Conservation (phyloP, 2,888 invertebrate genomes). For the Ethmia dodecea region DNA sequence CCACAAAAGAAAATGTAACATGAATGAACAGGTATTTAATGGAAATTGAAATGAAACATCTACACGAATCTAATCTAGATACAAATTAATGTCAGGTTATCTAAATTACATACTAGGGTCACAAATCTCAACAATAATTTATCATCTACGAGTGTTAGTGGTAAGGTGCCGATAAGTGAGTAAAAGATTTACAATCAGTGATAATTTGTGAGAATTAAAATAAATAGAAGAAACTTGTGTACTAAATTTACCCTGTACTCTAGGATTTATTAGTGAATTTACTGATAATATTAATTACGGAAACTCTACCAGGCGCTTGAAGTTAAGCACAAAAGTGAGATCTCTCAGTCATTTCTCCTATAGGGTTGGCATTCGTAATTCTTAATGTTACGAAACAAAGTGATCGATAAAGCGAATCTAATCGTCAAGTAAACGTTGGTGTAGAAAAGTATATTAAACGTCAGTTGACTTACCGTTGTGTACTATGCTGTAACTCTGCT, state of each 20-base stretch:
- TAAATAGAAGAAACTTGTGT: constrained; percentile 60
- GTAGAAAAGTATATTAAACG: constrained; percentile 27
- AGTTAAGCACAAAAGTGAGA: constrained; percentile 35
- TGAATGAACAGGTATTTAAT: constrained; percentile 36
- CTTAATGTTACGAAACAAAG: constrained; percentile 29
- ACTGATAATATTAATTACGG: constrained; percentile 47
- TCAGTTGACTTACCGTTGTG: constrained; percentile 35
- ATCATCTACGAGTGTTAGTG: constrained; percentile 53
- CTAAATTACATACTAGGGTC: constrained; percentile 59
- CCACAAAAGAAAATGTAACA: constrained; percentile 26
- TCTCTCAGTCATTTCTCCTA: constrained; percentile 59
- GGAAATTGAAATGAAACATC: constrained; percentile 35
- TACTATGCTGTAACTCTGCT: constrained; percentile 31
- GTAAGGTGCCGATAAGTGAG: constrained; percentile 68
- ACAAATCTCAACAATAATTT: constrained; percentile 65
- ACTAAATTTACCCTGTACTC: constrained; percentile 76
- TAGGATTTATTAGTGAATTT: constrained; percentile 70
- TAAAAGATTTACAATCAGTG: constrained; percentile 64
- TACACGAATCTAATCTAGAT: constrained; percentile 54
- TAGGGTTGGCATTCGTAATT: constrained; percentile 61
- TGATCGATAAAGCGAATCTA: constrained; percentile 16
- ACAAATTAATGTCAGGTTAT: constrained; percentile 48
- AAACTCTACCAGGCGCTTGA: constrained; percentile 31
- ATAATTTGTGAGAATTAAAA: constrained; percentile 66
- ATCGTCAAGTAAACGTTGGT: constrained; percentile 24